Evolutionary conservation across 1,140 invertebrate genomes (phyloP).

Genomic region (Drosophila pallidifrons): DNA sequence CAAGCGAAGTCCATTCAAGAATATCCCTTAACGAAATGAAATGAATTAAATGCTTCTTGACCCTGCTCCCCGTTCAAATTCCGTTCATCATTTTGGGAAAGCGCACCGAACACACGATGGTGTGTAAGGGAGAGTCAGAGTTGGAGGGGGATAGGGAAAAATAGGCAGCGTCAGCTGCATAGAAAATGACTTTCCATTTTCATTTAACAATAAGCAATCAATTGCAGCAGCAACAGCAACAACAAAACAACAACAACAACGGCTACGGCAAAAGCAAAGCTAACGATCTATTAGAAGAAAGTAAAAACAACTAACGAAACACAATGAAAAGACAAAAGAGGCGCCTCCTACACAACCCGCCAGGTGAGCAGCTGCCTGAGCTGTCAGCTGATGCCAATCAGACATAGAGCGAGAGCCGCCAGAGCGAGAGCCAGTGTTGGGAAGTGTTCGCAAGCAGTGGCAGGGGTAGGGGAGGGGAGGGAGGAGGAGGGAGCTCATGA

Average conservation of each 20-base stretch:
- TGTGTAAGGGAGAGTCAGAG: background rate
- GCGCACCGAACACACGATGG: background rate
- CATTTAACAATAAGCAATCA: constrained; percentile 83
- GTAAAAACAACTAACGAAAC: constrained; percentile 79
- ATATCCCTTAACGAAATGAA: constrained; percentile 27
- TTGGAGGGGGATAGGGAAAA: constrained; percentile 34
- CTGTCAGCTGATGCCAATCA: constrained; percentile 75
- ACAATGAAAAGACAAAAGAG: constrained; percentile 60
- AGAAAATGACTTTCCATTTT: constrained; percentile 81
- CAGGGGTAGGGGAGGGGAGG: background rate
- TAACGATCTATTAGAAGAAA: constrained; percentile 83
- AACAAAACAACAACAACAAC: constrained; percentile 22
- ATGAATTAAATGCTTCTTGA: constrained; percentile 32
- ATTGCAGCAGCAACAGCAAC: constrained; percentile 51
- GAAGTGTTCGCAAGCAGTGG: background rate
- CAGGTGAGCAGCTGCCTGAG: constrained; percentile 59
- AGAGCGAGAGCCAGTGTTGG: background rate
- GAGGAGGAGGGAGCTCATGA: constrained; percentile 5
- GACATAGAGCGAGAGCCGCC: constrained; percentile 22
- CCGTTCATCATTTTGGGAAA: constrained; percentile 43
- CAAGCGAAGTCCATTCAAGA: constrained; percentile 44
- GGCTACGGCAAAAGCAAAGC: constrained; percentile 63
- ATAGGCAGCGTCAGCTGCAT: constrained; percentile 56
- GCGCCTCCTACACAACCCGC: constrained; percentile 51
- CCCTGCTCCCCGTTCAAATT: constrained; percentile 15